Evolutionary conservation across 2,113 vertebrate species (phyloP).

Genomic region (Talpa occidentalis): DNA sequence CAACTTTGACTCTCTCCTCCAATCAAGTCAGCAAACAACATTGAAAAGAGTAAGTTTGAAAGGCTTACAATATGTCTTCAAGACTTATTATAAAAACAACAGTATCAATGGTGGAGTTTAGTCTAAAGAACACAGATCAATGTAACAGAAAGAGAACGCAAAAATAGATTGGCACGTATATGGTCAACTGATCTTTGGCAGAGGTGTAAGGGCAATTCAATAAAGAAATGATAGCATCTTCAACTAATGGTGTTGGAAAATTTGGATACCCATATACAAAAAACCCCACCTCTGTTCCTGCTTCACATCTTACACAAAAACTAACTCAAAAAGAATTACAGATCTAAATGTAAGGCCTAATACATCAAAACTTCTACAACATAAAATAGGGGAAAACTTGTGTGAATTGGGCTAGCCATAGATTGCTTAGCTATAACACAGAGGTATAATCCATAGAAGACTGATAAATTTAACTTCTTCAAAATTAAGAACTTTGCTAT

Average conservation of each 20-base stretch:
- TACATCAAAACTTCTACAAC: not conserved
- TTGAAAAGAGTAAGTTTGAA: not conserved
- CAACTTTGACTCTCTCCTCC: not conserved
- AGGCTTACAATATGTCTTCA: not conserved
- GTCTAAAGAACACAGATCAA: slow-evolving; percentile 20
- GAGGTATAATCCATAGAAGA: not conserved
- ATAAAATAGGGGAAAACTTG: not conserved
- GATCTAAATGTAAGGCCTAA: not conserved
- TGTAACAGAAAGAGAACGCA: not conserved
- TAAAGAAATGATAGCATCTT: not conserved
- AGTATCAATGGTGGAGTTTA: not conserved
- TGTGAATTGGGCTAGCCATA: not conserved
- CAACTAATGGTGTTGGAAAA: not conserved
- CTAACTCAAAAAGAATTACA: not conserved
- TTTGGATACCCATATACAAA: not conserved
- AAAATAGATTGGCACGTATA: not conserved
- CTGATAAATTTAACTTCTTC: not conserved
- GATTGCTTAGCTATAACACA: not conserved
- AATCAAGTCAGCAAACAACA: not conserved
- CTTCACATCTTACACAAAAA: slow-evolving; percentile 5
- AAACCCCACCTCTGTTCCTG: not conserved
- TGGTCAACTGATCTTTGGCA: not conserved
- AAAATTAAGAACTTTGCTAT: slow-evolving; percentile 8
- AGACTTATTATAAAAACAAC: slow-evolving; percentile 11
- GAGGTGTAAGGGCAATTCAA: not conserved